Percentiles rank a stretch among this genome's conserved stretches.
Evolutionary conservation across 2,888 invertebrate genomes (phyloP).

Genomic region (Fissipunctia ypsillon): DNA sequence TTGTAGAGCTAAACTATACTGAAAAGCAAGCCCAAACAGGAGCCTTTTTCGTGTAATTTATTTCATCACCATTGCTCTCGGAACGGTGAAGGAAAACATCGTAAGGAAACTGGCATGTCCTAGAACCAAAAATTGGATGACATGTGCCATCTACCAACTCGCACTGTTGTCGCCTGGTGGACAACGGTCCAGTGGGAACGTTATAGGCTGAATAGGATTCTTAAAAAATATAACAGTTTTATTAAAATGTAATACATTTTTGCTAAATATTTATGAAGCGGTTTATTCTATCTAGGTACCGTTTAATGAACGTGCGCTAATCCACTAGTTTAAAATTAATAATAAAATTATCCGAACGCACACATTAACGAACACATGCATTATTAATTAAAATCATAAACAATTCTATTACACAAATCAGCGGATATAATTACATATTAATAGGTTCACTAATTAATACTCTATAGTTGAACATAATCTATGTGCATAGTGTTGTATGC

Average conservation of each 20-base stretch:
- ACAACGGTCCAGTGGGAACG: too few relatives aligned
- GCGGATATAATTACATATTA: constrained; percentile 45
- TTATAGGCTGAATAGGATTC: not conserved
- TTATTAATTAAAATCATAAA: constrained; percentile 49
- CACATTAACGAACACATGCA: constrained; percentile 18
- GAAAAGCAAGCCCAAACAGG: too few relatives aligned
- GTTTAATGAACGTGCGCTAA: not conserved
- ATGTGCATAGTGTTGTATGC: constrained; percentile 62
- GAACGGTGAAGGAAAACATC: not conserved
- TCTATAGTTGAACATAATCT: constrained; percentile 16
- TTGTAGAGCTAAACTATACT: not conserved
- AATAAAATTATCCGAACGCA: constrained; percentile 24
- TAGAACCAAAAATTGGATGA: not conserved
- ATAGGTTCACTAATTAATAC: constrained; percentile 40
- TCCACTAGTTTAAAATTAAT: constrained; percentile 23
- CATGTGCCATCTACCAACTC: not conserved
- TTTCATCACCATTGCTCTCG: not conserved
- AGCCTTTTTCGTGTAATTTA: not conserved
- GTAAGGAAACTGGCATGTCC: not conserved
- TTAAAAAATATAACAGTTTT: not conserved
- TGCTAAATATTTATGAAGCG: not conserved
- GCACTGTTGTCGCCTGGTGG: too few relatives aligned
- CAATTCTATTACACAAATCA: constrained; percentile 48
- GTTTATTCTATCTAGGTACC: not conserved
- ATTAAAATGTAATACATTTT: not conserved